phyloP scores from a whole-genome alignment of 2,888 invertebrate species.

The Cheilosia scutellata region DNA sequence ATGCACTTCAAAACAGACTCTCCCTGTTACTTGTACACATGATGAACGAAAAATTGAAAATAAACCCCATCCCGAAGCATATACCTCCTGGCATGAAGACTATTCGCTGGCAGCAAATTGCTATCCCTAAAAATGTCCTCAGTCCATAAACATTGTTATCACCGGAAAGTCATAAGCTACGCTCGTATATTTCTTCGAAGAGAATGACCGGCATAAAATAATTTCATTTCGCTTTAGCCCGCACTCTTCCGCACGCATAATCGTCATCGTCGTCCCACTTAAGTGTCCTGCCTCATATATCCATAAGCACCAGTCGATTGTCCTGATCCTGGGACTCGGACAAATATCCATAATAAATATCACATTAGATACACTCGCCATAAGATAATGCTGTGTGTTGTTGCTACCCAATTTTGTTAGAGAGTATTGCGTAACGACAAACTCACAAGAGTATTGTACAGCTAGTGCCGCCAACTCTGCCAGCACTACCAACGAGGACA shows the following conservation, averaged over 20 bases:
- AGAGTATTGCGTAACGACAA: conserved; percentile 31
- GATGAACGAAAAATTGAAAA: conserved; percentile 54
- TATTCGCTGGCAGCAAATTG: conserved; percentile 69
- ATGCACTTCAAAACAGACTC: background rate
- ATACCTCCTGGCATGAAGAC: conserved; percentile 54
- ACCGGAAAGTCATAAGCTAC: conserved; percentile 71
- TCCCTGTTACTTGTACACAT: background rate
- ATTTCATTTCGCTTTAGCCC: conserved; percentile 66
- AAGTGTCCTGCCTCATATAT: conserved; percentile 51
- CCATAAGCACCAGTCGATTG: conserved; percentile 59
- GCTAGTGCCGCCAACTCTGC: background rate
- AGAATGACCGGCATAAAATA: conserved; percentile 71
- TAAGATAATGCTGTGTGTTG: conserved; percentile 56
- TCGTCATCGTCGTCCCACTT: conserved; percentile 55
- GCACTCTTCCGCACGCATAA: conserved; percentile 67
- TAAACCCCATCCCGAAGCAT: conserved; percentile 41
- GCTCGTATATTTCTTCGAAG: conserved; percentile 61
- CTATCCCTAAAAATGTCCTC: conserved; percentile 67
- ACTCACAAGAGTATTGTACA: conserved; percentile 9
- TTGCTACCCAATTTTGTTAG: conserved; percentile 19
- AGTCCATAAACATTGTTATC: conserved; percentile 75
- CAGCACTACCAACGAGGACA: background rate
- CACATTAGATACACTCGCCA: conserved; percentile 74
- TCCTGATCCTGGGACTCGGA: conserved; percentile 70
- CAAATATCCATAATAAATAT: conserved; percentile 74